Percentiles rank a stretch among this genome's conserved stretches.
Conservation (phyloP, 2,888 invertebrate genomes). For the Caenorhabditis drosophilae region DNA sequence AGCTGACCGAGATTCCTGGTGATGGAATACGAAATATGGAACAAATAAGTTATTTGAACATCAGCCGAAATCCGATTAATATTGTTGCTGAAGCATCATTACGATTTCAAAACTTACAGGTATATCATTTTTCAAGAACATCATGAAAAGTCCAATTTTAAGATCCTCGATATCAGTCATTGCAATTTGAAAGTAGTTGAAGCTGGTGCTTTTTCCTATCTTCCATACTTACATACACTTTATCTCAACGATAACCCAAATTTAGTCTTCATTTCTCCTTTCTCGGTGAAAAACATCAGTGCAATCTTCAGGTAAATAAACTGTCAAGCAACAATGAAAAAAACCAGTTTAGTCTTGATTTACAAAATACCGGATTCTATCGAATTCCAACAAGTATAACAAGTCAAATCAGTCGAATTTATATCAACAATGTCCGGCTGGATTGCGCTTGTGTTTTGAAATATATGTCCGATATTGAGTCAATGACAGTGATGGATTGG, state of each 20-base stretch:
- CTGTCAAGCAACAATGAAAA: neutral
- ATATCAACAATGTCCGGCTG: conserved; percentile 9
- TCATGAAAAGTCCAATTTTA: neutral
- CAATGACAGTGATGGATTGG: conserved; percentile 42
- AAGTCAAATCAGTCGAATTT: conserved; percentile 11
- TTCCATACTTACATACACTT: conserved; percentile 34
- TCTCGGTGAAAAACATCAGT: conserved; percentile 29
- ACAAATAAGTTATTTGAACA: conserved; percentile 21
- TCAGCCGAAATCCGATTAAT: conserved; percentile 34
- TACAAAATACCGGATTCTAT: conserved; percentile 16
- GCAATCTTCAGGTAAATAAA: conserved; percentile 16
- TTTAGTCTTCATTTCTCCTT: conserved; percentile 29
- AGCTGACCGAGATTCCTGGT: conserved; percentile 18
- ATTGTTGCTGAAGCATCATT: conserved; percentile 19
- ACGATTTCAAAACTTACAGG: conserved; percentile 27
- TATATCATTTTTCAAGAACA: conserved; percentile 3
- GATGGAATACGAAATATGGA: conserved; percentile 33
- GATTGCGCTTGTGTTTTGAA: conserved; percentile 36
- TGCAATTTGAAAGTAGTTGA: conserved; percentile 28
- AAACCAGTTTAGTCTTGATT: conserved; percentile 12
- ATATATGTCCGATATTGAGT: conserved; percentile 21
- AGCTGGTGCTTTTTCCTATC: conserved; percentile 35
- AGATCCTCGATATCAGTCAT: conserved; percentile 26
- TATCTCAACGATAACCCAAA: conserved; percentile 29
- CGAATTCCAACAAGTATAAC: conserved; percentile 20